These are phyloP conservation scores for Catajapyx aquilonaris DNA, from an alignment of 1,140 invertebrate species.

Conservation along the genomic window DNA sequence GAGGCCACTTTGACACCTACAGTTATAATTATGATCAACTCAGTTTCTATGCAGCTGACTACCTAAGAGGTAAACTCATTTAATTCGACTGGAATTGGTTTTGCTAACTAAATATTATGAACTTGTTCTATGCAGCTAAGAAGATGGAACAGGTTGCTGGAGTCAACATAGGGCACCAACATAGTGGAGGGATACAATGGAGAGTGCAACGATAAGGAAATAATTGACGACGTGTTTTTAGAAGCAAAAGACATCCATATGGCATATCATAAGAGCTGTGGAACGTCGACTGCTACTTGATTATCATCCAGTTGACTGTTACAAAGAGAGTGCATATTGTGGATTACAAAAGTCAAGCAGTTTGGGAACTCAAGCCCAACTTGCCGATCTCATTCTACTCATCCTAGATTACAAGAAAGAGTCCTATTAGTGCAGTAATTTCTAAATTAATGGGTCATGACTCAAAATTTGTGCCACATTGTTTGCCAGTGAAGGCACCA, in stretches of 20 bases:
- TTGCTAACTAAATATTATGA: not conserved
- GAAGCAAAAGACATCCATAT: slow-evolving; percentile 33
- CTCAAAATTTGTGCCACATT: too few species aligned
- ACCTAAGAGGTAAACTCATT: slow-evolving; percentile 32
- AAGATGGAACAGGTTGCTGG: slow-evolving; percentile 33
- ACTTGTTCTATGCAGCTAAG: not conserved
- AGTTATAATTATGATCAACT: slow-evolving; percentile 46
- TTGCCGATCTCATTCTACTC: slow-evolving; percentile 24
- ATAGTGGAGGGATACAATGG: slow-evolving; percentile 10
- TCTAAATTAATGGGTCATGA: too few species aligned
- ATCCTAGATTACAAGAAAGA: slow-evolving; percentile 20
- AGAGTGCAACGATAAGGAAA: slow-evolving; percentile 25
- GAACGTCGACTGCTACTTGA: slow-evolving; percentile 42
- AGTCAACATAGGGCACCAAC: slow-evolving; percentile 26
- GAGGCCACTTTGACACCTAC: slow-evolving; percentile 57
- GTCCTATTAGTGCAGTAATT: too few species aligned
- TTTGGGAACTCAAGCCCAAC: slow-evolving; percentile 23
- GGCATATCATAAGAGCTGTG: slow-evolving; percentile 42
- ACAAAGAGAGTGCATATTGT: slow-evolving; percentile 10
- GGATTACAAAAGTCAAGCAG: slow-evolving; percentile 4
- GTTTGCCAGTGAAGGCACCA: too few species aligned
- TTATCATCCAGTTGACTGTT: slow-evolving; percentile 26
- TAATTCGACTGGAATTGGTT: not conserved
- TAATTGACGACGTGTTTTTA: slow-evolving; percentile 41
- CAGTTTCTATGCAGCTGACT: slow-evolving; percentile 65